These are phyloP conservation scores for Timema podura DNA, from an alignment of 2,888 invertebrate genomes.

Conservation along the genomic window DNA sequence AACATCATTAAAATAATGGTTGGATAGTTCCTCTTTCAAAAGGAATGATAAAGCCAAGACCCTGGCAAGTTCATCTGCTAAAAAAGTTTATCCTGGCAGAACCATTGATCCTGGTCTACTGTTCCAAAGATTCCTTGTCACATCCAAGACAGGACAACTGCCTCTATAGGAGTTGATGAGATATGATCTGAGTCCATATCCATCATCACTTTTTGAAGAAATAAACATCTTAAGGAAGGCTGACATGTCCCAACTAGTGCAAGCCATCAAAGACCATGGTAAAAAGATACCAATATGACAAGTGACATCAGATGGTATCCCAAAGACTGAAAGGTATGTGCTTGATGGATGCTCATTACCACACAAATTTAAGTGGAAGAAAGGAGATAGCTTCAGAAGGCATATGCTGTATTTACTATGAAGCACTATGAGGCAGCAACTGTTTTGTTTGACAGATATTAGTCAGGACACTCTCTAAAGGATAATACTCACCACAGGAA, in stretches of 20 bases:
- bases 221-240: constrained; percentile 1
- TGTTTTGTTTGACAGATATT: not conserved
- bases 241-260: not conserved
- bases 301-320: not conserved
- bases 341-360: not conserved
- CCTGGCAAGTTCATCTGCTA: not conserved
- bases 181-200: not conserved
- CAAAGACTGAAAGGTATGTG: not conserved
- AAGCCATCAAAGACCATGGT: not conserved
- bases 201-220: not conserved
- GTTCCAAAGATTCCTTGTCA: constrained; percentile 1
- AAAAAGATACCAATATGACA: not conserved
- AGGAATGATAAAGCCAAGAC: constrained; percentile 1
- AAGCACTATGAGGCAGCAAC: not conserved
- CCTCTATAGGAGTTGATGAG: not conserved
- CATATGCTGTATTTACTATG: not conserved
- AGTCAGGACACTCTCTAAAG: not conserved
- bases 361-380: not conserved
- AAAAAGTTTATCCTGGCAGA: not conserved
- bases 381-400: not conserved
- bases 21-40: not conserved
- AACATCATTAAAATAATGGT: not conserved
- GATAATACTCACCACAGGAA: not conserved
- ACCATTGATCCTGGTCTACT: constrained; percentile 5
- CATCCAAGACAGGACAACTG: constrained; percentile 1